Conservation (phyloP, 1,140 invertebrate species). For the Drosophila ercepeae region DNA sequence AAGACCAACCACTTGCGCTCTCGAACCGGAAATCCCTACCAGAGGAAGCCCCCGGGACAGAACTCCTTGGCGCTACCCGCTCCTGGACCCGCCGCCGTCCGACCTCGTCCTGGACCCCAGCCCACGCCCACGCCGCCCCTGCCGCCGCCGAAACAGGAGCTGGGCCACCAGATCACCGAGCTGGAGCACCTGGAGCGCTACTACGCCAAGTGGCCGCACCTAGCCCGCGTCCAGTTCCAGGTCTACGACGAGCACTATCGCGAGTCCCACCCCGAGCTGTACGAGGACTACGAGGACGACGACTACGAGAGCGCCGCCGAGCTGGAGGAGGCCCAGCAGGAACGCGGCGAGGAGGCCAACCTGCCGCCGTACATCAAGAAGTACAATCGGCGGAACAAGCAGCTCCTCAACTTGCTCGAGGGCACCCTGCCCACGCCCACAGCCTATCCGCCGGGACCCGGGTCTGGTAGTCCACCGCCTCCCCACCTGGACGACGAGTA, state of each 20-base stretch:
- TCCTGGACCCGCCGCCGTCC: background rate
- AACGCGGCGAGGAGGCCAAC: constrained; percentile 67
- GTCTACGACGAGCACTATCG: constrained; percentile 73
- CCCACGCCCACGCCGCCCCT: constrained; percentile 30
- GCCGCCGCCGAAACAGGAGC: constrained; percentile 50
- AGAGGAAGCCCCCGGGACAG: constrained; percentile 24
- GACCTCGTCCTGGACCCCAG: background rate
- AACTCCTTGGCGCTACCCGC: background rate
- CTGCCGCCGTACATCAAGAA: constrained; percentile 80
- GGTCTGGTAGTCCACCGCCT: constrained; percentile 2
- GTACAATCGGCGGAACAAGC: constrained; percentile 77
- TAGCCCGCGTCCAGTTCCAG: constrained; percentile 74
- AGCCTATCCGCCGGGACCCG: background rate
- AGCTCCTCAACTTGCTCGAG: constrained; percentile 73
- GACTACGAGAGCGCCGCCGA: constrained; percentile 76
- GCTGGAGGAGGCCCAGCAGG: constrained; percentile 64
- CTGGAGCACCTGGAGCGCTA: constrained; percentile 75
- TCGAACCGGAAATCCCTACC: constrained; percentile 45
- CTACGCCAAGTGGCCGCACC: constrained; percentile 80
- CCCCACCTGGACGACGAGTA: constrained; percentile 70
- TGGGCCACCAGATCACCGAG: constrained; percentile 76
- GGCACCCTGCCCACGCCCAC: constrained; percentile 64
- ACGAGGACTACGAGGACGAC: constrained; percentile 69
- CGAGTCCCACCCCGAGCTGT: constrained; percentile 63
- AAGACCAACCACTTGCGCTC: constrained; percentile 6